These are phyloP conservation scores for Heliconius eleuchia DNA, from an alignment of 1,140 invertebrate genomes.

Conservation along the genomic window DNA sequence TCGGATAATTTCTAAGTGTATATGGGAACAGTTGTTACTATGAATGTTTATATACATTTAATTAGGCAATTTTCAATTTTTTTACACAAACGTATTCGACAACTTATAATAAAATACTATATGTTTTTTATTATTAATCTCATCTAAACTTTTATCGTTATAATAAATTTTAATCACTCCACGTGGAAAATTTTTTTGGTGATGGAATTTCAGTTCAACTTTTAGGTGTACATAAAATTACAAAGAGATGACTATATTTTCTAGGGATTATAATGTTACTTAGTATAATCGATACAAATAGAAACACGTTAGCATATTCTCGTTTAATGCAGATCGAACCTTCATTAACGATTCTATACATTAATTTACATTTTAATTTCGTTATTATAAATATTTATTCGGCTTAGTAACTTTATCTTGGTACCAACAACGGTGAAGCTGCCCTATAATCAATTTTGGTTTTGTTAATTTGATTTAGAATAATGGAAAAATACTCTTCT, in stretches of 20 bases:
- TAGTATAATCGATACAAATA: slow-evolving; percentile 52
- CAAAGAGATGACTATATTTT: slow-evolving; percentile 22
- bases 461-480: not conserved
- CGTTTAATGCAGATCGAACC: slow-evolving; percentile 57
- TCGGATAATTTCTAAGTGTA: not conserved
- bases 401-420: slow-evolving; percentile 58
- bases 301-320: slow-evolving; percentile 57
- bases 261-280: slow-evolving; percentile 41
- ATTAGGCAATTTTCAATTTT: not conserved
- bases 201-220: slow-evolving; percentile 15
- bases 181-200: not conserved
- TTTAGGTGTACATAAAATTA: slow-evolving; percentile 14
- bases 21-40: not conserved
- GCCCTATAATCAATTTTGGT: not conserved
- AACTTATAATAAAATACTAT: not conserved
- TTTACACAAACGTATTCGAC: slow-evolving; percentile 18
- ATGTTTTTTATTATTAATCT: not conserved
- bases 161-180: not conserved
- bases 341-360: slow-evolving; percentile 71
- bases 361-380: slow-evolving; percentile 76
- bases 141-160: not conserved
- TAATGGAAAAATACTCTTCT: not conserved
- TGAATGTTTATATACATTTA: not conserved
- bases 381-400: slow-evolving; percentile 73
- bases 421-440: slow-evolving; percentile 52